These are phyloP conservation scores for Chanos chanos DNA, from an alignment of 2,797 vertebrate genomes.

Conservation along the genomic window DNA sequence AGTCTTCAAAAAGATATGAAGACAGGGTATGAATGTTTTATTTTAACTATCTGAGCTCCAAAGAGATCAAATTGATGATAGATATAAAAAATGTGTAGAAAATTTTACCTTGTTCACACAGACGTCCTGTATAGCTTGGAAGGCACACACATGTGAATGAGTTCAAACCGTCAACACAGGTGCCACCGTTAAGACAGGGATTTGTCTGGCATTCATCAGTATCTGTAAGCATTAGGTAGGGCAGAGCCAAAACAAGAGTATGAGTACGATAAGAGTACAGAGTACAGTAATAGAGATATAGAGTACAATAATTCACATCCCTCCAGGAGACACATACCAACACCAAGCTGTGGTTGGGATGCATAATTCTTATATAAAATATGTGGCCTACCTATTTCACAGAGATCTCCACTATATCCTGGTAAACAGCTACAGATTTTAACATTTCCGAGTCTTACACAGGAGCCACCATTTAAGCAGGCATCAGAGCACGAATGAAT, in stretches of 20 bases:
- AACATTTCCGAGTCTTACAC: conserved; percentile 74
- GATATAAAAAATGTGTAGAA: neutral
- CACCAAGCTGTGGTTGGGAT: neutral
- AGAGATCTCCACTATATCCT: conserved; percentile 85
- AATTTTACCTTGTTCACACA: conserved; percentile 90
- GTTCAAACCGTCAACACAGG: conserved; percentile 85
- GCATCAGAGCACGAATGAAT: conserved; percentile 78
- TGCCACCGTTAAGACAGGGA: conserved; percentile 92
- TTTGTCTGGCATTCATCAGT: conserved; percentile 94
- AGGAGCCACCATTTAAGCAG: conserved; percentile 89
- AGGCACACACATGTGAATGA: conserved; percentile 88
- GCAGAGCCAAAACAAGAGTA: neutral
- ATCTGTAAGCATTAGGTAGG: conserved; percentile 73
- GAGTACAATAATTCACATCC: neutral
- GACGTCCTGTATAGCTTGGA: conserved; percentile 85
- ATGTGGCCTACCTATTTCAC: conserved; percentile 81
- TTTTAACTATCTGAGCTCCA: no score
- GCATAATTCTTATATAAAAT: neutral
- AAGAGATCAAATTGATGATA: no score
- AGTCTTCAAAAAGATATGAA: no score
- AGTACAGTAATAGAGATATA: neutral
- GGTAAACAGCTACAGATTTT: conserved; percentile 84
- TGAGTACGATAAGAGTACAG: neutral
- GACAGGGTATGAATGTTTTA: no score
- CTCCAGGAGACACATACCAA: neutral